Conservation (phyloP, 2,888 invertebrate species). For the Mythimna ferrago region DNA sequence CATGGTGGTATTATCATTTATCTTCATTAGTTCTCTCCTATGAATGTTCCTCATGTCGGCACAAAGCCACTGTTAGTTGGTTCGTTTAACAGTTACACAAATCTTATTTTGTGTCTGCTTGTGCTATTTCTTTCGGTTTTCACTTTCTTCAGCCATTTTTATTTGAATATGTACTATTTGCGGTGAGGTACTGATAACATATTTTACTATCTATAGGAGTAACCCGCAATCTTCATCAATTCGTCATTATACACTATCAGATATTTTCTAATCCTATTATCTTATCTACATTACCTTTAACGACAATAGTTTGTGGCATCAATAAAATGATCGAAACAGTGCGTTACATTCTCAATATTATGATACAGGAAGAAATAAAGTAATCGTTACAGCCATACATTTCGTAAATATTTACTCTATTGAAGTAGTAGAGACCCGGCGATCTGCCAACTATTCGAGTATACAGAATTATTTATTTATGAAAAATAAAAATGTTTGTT, state of each 20-base stretch:
- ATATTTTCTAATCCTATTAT: conserved; percentile 40
- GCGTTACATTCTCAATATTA: conserved; percentile 48
- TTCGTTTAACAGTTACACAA: conserved; percentile 24
- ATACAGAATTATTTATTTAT: conserved; percentile 40
- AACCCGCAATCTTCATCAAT: conserved; percentile 35
- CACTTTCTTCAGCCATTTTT: conserved; percentile 14
- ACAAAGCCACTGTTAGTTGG: conserved; percentile 19
- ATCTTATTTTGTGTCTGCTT: conserved; percentile 14
- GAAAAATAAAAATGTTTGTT: conserved; percentile 37
- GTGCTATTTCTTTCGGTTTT: conserved; percentile 13
- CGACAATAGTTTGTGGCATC: conserved; percentile 19
- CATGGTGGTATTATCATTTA: conserved; percentile 44
- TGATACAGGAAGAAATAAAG: conserved; percentile 52
- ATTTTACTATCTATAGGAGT: conserved; percentile 4
- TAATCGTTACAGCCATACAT: conserved; percentile 42
- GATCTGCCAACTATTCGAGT: conserved; percentile 55
- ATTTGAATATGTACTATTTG: background rate
- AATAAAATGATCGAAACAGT: conserved; percentile 30
- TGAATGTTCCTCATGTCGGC: conserved; percentile 20
- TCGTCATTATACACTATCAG: conserved; percentile 29
- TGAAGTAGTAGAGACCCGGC: conserved; percentile 54
- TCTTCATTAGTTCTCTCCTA: conserved; percentile 44
- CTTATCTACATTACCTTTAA: conserved; percentile 44
- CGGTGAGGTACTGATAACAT: conserved; percentile 20
- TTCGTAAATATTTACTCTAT: conserved; percentile 61